These are phyloP conservation scores for Pseudachorutes palmiensis DNA, from an alignment of 1,140 invertebrate genomes.

Conservation along the genomic window DNA sequence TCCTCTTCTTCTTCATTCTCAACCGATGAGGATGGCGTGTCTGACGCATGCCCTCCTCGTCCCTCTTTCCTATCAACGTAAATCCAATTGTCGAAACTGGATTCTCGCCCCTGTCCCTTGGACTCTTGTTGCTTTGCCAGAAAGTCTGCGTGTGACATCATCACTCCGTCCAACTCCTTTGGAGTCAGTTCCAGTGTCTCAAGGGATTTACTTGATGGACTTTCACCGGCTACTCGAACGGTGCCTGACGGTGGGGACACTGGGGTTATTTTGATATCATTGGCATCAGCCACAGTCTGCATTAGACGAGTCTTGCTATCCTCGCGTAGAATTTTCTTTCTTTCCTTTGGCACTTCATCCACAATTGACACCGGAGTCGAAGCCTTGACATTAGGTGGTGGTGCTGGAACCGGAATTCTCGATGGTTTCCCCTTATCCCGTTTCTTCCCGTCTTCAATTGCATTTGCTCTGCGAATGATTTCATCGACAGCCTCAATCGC, in stretches of 20 bases:
- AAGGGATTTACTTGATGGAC: conserved; percentile 1
- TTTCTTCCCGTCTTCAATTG: neutral
- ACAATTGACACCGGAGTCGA: neutral
- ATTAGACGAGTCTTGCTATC: conserved; percentile 35
- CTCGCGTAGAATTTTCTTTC: conserved; percentile 24
- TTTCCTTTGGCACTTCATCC: conserved; percentile 16
- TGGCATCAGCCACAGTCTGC: conserved; percentile 37
- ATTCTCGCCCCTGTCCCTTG: conserved; percentile 13
- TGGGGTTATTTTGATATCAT: conserved; percentile 32
- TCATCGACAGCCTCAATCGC: conserved; percentile 34
- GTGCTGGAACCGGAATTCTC: neutral
- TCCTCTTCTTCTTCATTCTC: conserved; percentile 32
- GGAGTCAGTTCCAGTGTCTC: conserved; percentile 36
- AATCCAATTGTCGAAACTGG: conserved; percentile 39
- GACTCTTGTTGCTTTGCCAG: conserved; percentile 22
- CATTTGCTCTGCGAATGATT: conserved; percentile 18
- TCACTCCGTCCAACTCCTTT: conserved; percentile 34
- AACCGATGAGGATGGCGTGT: conserved; percentile 20
- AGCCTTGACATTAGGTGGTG: neutral
- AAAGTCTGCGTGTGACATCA: conserved; percentile 38
- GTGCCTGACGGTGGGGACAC: conserved; percentile 12
- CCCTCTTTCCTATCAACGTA: conserved; percentile 38
- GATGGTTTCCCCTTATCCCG: neutral
- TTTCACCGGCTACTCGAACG: neutral
- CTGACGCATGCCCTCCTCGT: conserved; percentile 3